Evolutionary conservation across 2,113 vertebrate species (phyloP).

Genomic region (Opisthocomus hoazin): DNA sequence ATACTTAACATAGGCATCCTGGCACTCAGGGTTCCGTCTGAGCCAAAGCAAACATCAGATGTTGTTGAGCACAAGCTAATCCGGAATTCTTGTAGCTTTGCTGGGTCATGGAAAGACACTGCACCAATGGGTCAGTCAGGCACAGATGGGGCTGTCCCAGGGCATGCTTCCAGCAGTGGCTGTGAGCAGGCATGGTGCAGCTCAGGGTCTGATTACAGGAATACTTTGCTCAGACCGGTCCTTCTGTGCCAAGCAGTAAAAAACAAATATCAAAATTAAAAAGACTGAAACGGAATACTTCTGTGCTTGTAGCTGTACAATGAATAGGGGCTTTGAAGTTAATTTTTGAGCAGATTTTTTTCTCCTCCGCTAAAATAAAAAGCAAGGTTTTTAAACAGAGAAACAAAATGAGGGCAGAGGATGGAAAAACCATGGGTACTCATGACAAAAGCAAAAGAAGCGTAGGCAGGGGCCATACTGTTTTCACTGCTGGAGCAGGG

Average conservation of each 20-base stretch:
- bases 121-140: too few species aligned
- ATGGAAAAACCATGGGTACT: background rate
- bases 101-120: background rate
- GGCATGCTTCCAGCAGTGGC: background rate
- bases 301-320: background rate
- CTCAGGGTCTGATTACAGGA: background rate
- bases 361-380: background rate
- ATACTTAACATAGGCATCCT: background rate
- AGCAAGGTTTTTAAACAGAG: background rate
- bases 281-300: background rate
- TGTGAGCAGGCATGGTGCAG: rapidly evolving
- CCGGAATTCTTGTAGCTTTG: background rate
- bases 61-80: background rate
- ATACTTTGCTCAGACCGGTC: background rate
- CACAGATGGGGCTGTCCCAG: rapidly evolving
- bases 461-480: background rate
- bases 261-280: background rate
- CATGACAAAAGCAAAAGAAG: background rate
- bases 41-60: background rate
- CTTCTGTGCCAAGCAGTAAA: background rate
- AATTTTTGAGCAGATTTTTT: background rate
- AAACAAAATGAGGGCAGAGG: background rate
- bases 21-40: background rate
- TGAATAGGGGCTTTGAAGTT: background rate
- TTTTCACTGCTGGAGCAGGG: background rate